Conservation (phyloP, 2,888 invertebrate species). For the Sepioteuthis lessoniana region DNA sequence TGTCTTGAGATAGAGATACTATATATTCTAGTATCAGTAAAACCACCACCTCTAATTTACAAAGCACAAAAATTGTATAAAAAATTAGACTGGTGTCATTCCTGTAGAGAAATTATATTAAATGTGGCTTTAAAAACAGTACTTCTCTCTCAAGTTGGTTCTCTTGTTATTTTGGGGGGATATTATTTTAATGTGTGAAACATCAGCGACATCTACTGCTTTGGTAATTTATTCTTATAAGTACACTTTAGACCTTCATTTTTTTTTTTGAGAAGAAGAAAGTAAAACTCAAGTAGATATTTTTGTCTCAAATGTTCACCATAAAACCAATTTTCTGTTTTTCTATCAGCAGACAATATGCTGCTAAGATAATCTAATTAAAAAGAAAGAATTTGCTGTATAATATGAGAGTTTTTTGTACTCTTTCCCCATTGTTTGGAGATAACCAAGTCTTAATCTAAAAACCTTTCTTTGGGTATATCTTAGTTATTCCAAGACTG, state of each 20-base stretch:
- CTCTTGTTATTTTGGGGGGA: not conserved
- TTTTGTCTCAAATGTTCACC: not conserved
- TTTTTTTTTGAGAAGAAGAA: too few relatives aligned
- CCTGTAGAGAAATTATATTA: not conserved
- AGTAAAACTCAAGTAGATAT: not conserved
- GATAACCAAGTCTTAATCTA: too few relatives aligned
- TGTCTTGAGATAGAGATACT: not conserved
- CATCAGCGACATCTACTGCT: not conserved
- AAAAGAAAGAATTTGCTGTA: not conserved
- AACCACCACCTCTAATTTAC: not conserved
- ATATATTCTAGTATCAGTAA: too few relatives aligned
- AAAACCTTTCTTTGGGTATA: too few relatives aligned
- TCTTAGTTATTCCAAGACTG: too few relatives aligned
- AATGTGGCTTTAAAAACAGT: not conserved
- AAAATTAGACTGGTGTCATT: not conserved
- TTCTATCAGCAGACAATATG: not conserved
- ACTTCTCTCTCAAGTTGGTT: not conserved
- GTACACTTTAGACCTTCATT: not conserved
- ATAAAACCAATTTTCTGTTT: not conserved
- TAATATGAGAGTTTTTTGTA: not conserved
- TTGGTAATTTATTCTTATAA: not conserved
- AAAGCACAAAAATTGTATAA: not conserved
- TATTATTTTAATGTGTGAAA: not conserved
- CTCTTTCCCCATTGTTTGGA: too few relatives aligned
- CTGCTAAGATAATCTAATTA: not conserved